Base-by-base conservation (phyloP, 2,113 vertebrate species). In the Mobula birostris region DNA sequence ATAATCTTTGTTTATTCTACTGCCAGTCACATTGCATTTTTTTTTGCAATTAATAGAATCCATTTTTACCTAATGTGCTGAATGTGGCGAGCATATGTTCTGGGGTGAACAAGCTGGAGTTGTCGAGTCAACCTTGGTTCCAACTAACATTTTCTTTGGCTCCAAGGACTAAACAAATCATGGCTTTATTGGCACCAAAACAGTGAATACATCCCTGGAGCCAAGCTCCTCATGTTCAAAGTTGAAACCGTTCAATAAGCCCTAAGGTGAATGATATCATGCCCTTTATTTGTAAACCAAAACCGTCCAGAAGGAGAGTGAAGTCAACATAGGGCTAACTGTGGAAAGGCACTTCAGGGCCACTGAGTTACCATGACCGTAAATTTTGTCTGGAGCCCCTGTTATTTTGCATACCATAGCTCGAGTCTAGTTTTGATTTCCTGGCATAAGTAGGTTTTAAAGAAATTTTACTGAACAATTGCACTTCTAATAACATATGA, bases 141-240 rank as follows among this genome's bases (percentile, higher is more conserved):
- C 21, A 74, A 27, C 21, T 40, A 93, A 48, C 70, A 40, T 93
- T 74, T 93, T 36, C 36, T 93, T 74, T 93, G 68, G 19, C 36
- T 74, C 66, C 72, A 24, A 21, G 63, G 21, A 6, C 8, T 36
- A 93, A 93, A 90, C 87, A 93, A 74, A 70, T 74, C 68, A 93
- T 74, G 72, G 90, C 90, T 72, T 36, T 40, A 40, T 93, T 93
- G 90, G 36, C 90, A 74, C 3, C 36, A 48, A 74, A 48, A 74
- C 68, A 74, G 19, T 74, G 36, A 93, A 36, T 93, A 74, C n/a
- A 48, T 40, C 74, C 68, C 68, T 36, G 24, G 68, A 93, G 90
- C 68, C 70, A 93, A 93, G 90, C 68, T 74, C 88, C 66, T 92
- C 90, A 74, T 93, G 66, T 93, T 93, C 68, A 48, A 24, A 93